A percentile compares a stretch with the other conserved stretches of the same genome.
phyloP scores from a whole-genome alignment of 37 sponge, comb jelly and placozoan genomes.

The Theonella swinhoei region DNA sequence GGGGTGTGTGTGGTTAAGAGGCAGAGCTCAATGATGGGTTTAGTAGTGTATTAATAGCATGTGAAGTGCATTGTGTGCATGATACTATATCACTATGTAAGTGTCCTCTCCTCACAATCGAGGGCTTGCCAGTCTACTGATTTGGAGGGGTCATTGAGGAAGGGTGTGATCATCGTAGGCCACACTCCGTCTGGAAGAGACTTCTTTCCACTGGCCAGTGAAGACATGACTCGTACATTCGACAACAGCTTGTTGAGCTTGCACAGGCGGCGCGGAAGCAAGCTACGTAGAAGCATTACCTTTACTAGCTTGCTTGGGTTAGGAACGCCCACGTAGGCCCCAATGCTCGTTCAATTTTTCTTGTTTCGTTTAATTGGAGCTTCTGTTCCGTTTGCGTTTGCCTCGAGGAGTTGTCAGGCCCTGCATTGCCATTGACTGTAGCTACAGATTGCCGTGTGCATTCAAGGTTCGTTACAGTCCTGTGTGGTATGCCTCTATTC shows the following conservation, averaged over 20 bases:
- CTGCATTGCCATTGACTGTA: too few relatives aligned
- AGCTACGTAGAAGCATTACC: neutral
- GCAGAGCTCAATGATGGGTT: neutral
- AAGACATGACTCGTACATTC: neutral
- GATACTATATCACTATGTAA: neutral
- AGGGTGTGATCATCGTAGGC: constrained; percentile 93
- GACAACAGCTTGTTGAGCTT: neutral
- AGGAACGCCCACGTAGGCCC: too few relatives aligned
- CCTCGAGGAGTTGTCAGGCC: too few relatives aligned
- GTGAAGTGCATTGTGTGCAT: neutral
- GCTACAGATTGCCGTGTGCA: too few relatives aligned
- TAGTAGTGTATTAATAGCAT: neutral
- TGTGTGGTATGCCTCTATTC: too few relatives aligned
- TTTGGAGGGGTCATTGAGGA: constrained; percentile 65
- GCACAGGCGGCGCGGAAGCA: neutral
- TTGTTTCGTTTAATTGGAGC: too few relatives aligned
- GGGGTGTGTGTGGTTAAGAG: neutral
- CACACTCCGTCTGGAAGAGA: constrained; percentile 75
- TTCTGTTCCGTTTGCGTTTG: too few relatives aligned
- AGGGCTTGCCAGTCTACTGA: constrained; percentile 82
- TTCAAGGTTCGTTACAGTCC: too few relatives aligned
- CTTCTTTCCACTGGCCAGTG: neutral
- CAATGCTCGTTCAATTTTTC: too few relatives aligned
- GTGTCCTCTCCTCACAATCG: constrained; percentile 60
- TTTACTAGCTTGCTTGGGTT: too few relatives aligned